Percentiles rank a stretch among this genome's conserved stretches.
phyloP scores from a whole-genome alignment of 2,888 invertebrate genomes.

The Limulus polyphemus region DNA sequence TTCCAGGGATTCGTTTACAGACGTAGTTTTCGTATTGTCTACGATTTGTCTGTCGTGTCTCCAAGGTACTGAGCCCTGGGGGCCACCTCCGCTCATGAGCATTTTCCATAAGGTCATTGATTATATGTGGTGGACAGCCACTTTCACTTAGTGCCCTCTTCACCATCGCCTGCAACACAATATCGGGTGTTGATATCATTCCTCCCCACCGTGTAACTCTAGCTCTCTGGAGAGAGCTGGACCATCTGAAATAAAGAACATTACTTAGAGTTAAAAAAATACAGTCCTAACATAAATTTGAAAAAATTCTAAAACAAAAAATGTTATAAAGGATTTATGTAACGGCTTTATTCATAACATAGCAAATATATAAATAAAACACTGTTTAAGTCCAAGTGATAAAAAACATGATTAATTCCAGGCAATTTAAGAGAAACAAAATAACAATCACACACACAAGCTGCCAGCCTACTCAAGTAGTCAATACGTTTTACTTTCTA shows the following conservation, averaged over 20 bases:
- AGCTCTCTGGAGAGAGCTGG: conserved; percentile 63
- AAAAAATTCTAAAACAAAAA: too few species aligned
- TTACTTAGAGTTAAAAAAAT: too few species aligned
- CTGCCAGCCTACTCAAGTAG: too few species aligned
- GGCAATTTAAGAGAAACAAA: too few species aligned
- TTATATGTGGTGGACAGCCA: conserved; percentile 82
- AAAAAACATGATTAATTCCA: too few species aligned
- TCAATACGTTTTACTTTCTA: too few species aligned
- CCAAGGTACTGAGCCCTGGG: conserved; percentile 72
- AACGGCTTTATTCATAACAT: too few species aligned
- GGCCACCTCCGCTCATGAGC: conserved; percentile 95
- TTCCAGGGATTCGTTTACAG: conserved; percentile 77
- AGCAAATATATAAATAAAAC: too few species aligned
- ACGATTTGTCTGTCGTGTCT: conserved; percentile 86
- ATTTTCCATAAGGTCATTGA: conserved; percentile 92
- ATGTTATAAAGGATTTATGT: too few species aligned
- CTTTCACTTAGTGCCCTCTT: conserved; percentile 83
- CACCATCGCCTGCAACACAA: conserved; percentile 82
- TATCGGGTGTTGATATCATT: conserved; percentile 96
- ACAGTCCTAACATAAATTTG: too few species aligned
- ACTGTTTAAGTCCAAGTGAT: too few species aligned
- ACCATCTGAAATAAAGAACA: conserved; percentile 46
- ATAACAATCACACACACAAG: too few species aligned
- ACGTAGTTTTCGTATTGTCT: conserved; percentile 87
- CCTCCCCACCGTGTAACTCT: conserved; percentile 94